Evolutionary conservation across 2,888 invertebrate genomes (phyloP).

Genomic region (Lasioglossum morio): DNA sequence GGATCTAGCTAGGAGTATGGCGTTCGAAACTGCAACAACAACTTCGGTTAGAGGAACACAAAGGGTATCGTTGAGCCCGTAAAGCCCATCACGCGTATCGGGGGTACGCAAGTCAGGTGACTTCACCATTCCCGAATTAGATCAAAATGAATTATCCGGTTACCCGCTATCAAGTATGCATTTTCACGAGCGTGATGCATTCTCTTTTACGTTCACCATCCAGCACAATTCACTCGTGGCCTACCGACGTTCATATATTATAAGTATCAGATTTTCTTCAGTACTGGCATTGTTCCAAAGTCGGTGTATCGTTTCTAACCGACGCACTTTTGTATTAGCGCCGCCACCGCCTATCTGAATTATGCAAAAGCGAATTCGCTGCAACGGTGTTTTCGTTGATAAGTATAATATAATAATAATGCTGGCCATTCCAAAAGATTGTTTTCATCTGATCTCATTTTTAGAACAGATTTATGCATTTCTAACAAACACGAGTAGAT

Average conservation of each 20-base stretch:
- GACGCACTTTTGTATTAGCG: conserved; percentile 50
- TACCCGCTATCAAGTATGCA: conserved; percentile 50
- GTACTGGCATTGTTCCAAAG: conserved; percentile 67
- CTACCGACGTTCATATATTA: conserved; percentile 53
- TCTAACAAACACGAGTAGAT: background rate
- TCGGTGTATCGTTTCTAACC: conserved; percentile 54
- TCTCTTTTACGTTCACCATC: conserved; percentile 53
- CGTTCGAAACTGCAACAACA: conserved; percentile 11
- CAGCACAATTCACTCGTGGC: conserved; percentile 55
- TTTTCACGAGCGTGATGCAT: conserved; percentile 60
- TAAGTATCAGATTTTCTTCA: conserved; percentile 65
- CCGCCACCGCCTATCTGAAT: conserved; percentile 6
- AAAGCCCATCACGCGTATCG: conserved; percentile 17
- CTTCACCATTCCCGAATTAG: conserved; percentile 61
- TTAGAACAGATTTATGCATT: background rate
- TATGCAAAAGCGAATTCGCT: conserved; percentile 13
- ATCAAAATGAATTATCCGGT: conserved; percentile 59
- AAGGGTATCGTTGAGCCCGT: conserved; percentile 13
- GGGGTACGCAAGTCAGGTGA: conserved; percentile 45
- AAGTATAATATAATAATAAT: background rate
- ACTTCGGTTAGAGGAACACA: conserved; percentile 6
- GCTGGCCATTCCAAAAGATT: background rate
- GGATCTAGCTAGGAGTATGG: background rate
- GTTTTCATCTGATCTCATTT: background rate
- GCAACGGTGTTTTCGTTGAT: background rate